Evolutionary conservation across 2,888 invertebrate species (phyloP).

Genomic region (Lasioglossum marginatum): DNA sequence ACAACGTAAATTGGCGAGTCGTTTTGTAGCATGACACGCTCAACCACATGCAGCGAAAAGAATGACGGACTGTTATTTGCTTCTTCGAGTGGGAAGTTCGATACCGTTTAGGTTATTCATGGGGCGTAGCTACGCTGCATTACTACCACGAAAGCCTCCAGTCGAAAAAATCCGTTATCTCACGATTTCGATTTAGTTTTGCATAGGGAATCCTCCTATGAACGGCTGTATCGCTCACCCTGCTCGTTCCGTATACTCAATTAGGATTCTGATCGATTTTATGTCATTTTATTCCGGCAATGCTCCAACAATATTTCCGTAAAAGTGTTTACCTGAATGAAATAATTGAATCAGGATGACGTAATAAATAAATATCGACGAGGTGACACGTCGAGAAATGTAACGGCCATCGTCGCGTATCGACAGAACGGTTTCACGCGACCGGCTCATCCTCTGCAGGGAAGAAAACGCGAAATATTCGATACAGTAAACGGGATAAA

Average conservation of each 20-base stretch:
- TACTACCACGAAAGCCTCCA: background rate
- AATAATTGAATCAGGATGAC: background rate
- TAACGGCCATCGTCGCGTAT: background rate
- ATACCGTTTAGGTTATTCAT: conserved; percentile 6
- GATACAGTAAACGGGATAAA: background rate
- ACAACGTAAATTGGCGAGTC: background rate
- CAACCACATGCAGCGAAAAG: background rate
- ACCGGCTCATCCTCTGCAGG: background rate
- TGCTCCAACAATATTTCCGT: background rate
- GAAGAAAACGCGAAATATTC: background rate
- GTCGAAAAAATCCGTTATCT: background rate
- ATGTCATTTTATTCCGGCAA: background rate
- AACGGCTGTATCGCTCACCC: background rate
- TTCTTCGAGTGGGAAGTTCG: conserved; percentile 1
- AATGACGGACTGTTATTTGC: background rate
- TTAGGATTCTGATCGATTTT: background rate
- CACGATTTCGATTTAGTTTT: conserved; percentile 1
- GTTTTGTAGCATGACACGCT: background rate
- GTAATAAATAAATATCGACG: background rate
- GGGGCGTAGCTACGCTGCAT: background rate
- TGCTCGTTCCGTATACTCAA: background rate
- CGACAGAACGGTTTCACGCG: background rate
- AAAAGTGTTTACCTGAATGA: background rate
- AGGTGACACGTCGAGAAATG: background rate
- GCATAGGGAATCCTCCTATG: background rate